phyloP scores from a whole-genome alignment of 2,888 invertebrate genomes.

The Epinotia nisella region DNA sequence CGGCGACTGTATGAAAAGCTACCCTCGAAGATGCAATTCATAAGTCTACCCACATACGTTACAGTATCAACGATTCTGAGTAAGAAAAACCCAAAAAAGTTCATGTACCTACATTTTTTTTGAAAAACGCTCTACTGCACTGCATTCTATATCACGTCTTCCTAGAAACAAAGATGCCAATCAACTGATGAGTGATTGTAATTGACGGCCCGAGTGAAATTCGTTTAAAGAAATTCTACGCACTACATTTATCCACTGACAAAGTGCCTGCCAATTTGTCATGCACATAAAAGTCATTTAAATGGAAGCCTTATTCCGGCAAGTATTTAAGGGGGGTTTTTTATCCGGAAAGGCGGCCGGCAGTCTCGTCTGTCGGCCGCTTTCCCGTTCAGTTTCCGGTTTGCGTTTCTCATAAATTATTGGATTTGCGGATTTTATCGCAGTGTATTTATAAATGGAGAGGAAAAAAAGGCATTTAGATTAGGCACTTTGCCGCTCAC shows the following conservation, averaged over 20 bases:
- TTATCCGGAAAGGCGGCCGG: constrained; percentile 37
- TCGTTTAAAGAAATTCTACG: background rate
- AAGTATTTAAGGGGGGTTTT: constrained; percentile 34
- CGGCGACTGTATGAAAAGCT: too few species aligned
- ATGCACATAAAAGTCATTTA: constrained; percentile 25
- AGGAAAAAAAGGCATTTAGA: constrained; percentile 1
- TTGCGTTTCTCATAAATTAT: constrained; percentile 37
- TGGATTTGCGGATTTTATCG: constrained; percentile 31
- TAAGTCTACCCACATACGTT: too few species aligned
- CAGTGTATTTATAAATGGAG: constrained; percentile 20
- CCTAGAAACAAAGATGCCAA: too few species aligned
- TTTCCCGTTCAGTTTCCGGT: constrained; percentile 36
- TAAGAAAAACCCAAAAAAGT: too few species aligned
- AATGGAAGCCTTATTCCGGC: constrained; percentile 31
- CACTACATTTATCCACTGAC: background rate
- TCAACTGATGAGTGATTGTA: too few species aligned
- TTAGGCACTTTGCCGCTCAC: background rate
- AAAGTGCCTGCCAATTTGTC: constrained; percentile 15
- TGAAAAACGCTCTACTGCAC: too few species aligned
- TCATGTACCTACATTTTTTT: too few species aligned
- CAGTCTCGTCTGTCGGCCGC: constrained; percentile 40
- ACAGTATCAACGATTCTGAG: too few species aligned
- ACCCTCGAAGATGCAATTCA: too few species aligned
- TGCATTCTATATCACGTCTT: too few species aligned
- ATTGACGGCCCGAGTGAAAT: background rate